Conservation (phyloP, 2,113 vertebrate genomes). For the Pedetes capensis region DNA sequence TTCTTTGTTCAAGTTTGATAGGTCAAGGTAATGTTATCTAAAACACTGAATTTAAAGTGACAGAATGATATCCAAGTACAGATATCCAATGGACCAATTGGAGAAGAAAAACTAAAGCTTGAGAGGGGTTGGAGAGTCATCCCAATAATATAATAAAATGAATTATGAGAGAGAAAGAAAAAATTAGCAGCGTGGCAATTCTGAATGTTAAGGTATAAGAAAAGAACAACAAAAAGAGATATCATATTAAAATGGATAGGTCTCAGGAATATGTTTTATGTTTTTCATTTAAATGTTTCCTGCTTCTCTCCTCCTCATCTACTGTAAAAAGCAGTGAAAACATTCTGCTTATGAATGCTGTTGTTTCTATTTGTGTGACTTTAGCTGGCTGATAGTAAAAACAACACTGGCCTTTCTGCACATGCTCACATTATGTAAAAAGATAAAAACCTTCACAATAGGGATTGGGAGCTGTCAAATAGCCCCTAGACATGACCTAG, state of each 20-base stretch:
- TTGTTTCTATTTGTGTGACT: neutral
- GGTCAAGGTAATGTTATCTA: neutral
- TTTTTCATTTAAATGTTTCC: constrained; percentile 20
- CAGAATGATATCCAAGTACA: neutral
- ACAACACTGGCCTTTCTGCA: neutral
- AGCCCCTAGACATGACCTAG: neutral
- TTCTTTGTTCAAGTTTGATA: neutral
- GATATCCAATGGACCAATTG: neutral
- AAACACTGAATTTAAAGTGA: constrained; percentile 3
- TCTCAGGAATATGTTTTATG: neutral
- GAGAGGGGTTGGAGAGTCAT: neutral
- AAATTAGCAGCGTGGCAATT: neutral
- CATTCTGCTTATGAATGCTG: neutral
- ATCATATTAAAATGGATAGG: neutral
- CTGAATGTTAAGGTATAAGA: neutral
- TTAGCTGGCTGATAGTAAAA: neutral
- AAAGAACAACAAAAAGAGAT: neutral
- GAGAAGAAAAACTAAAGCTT: neutral
- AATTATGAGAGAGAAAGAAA: neutral
- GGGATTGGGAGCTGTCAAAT: neutral
- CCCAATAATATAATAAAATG: neutral
- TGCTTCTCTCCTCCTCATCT: neutral
- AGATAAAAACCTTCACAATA: neutral
- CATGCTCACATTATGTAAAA: neutral
- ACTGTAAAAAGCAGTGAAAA: neutral